Conservation (phyloP, 2,888 invertebrate genomes). For the Lordiphosa andalusiaca region DNA sequence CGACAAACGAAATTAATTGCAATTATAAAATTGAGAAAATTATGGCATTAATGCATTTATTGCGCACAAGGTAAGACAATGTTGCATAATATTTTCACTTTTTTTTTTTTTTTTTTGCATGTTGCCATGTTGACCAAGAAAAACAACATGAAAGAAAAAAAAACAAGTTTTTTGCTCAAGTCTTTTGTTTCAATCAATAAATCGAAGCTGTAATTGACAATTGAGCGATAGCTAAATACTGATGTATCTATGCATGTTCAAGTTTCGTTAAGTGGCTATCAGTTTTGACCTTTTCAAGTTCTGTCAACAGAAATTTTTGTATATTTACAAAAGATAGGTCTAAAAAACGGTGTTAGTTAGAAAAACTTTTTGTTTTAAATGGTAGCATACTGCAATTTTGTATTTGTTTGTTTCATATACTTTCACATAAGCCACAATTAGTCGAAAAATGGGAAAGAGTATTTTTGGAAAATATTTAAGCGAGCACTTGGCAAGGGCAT, state of each 20-base stretch:
- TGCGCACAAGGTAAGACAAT: conserved; percentile 59
- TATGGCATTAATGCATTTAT: conserved; percentile 47
- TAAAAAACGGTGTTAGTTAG: too few species aligned
- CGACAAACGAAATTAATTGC: conserved; percentile 45
- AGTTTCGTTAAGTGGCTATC: too few species aligned
- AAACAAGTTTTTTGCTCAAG: conserved; percentile 53
- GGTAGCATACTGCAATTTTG: too few species aligned
- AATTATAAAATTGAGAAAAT: conserved; percentile 57
- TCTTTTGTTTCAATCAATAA: conserved; percentile 60
- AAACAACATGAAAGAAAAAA: neutral
- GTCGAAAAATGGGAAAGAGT: too few species aligned
- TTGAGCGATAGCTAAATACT: conserved; percentile 5
- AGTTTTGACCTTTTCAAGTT: too few species aligned
- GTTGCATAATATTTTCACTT: conserved; percentile 53
- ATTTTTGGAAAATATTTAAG: too few species aligned
- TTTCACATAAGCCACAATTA: too few species aligned
- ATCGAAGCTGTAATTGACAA: conserved; percentile 25
- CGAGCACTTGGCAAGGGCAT: too few species aligned
- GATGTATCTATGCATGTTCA: neutral
- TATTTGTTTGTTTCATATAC: too few species aligned
- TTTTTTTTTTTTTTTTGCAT: conserved; percentile 43
- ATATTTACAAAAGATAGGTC: too few species aligned
- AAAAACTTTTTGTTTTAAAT: too few species aligned
- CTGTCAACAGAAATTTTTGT: too few species aligned
- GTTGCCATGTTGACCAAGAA: conserved; percentile 13